Percentiles rank a stretch among this genome's conserved stretches.
These are phyloP conservation scores for Tinea semifulvella DNA, from an alignment of 2,888 invertebrate genomes.

Conservation along the genomic window DNA sequence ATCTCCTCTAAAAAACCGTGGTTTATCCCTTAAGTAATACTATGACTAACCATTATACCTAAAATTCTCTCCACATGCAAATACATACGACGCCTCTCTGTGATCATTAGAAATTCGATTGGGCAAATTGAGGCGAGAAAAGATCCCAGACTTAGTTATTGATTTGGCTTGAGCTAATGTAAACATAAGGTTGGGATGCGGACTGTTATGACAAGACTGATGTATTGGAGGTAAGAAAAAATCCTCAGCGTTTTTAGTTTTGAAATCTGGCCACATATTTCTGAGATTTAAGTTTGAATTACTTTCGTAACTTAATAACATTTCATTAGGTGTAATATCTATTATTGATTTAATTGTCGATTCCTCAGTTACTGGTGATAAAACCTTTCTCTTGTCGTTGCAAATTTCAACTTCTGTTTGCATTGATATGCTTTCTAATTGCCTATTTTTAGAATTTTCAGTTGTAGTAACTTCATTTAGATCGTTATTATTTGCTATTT, in stretches of 20 bases:
- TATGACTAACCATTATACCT: background rate
- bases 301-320: background rate
- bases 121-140: conserved; percentile 27
- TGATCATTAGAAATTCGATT: conserved; percentile 30
- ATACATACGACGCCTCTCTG: conserved; percentile 30
- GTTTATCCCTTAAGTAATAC: too few relatives aligned
- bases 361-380: conserved; percentile 54
- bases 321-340: conserved; percentile 27
- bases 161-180: conserved; percentile 24
- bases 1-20: too few relatives aligned
- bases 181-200: conserved; percentile 38
- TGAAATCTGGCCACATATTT: background rate
- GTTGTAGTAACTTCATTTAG: too few relatives aligned
- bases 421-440: background rate
- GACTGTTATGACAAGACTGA: conserved; percentile 32
- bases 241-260: conserved; percentile 22
- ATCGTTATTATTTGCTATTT: too few relatives aligned
- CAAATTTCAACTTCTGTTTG: background rate
- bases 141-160: conserved; percentile 23
- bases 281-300: background rate
- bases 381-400: too few relatives aligned
- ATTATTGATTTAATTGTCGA: conserved; percentile 29
- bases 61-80: conserved; percentile 41
- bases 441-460: too few relatives aligned
- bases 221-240: conserved; percentile 50